A percentile compares a stretch with the other conserved stretches of the same genome.
These are phyloP conservation scores for Takifugu bimaculatus DNA, from an alignment of 2,113 vertebrate genomes.

Conservation along the genomic window DNA sequence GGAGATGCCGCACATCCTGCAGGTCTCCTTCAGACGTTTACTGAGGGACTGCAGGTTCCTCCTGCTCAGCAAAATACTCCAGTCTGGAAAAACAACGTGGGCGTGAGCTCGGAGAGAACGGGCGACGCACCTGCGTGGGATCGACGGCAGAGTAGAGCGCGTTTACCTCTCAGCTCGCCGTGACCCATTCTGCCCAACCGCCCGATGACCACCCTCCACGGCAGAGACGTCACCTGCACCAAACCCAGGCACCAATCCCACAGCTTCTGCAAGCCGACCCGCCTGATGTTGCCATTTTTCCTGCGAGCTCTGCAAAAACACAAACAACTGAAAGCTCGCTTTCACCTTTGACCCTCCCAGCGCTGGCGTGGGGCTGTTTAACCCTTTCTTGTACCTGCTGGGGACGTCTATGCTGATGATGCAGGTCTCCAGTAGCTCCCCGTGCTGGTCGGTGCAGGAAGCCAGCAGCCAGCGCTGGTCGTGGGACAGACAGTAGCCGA, in stretches of 20 bases:
- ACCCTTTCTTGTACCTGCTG: slow-evolving; percentile 74
- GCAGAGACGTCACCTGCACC: slow-evolving; percentile 96
- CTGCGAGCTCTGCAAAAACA: slow-evolving; percentile 82
- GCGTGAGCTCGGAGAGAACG: slow-evolving; percentile 12
- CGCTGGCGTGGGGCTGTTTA: no score
- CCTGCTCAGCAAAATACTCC: slow-evolving; percentile 96
- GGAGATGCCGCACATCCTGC: slow-evolving; percentile 96
- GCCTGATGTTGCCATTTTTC: slow-evolving; percentile 95
- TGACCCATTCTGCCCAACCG: slow-evolving; percentile 96
- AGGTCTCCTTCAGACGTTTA: slow-evolving; percentile 95
- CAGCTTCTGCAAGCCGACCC: slow-evolving; percentile 93
- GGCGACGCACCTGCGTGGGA: slow-evolving; percentile 16
- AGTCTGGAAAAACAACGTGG: slow-evolving; percentile 75
- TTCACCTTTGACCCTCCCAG: neutral
- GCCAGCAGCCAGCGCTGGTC: slow-evolving; percentile 97
- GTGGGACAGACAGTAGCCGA: slow-evolving; percentile 96
- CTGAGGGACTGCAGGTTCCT: slow-evolving; percentile 94
- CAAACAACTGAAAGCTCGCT: neutral
- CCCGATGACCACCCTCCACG: slow-evolving; percentile 98
- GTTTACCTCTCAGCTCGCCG: slow-evolving; percentile 91
- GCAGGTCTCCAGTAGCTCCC: slow-evolving; percentile 94
- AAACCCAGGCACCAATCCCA: slow-evolving; percentile 98
- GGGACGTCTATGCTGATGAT: slow-evolving; percentile 95
- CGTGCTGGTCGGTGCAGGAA: slow-evolving; percentile 94
- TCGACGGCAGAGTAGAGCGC: no score